phyloP scores from a whole-genome alignment of 2,113 vertebrate genomes.

The Verasper variegatus region DNA sequence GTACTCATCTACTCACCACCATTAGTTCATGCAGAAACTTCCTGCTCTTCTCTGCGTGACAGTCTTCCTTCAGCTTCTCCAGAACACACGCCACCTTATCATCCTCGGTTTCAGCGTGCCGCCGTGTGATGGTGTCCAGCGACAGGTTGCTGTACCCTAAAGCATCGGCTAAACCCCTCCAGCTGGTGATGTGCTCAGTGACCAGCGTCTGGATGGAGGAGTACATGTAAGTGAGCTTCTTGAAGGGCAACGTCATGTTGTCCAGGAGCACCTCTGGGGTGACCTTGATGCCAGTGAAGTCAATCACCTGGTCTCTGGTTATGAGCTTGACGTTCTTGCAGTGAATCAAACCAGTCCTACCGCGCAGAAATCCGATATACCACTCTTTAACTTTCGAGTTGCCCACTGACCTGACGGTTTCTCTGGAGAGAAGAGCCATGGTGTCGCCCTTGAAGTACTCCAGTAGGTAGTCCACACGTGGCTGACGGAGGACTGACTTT shows the following conservation, averaged over 20 bases:
- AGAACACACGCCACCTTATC: slow-evolving; percentile 91
- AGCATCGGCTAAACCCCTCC: slow-evolving; percentile 89
- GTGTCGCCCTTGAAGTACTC: slow-evolving; percentile 98
- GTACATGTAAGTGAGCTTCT: slow-evolving; percentile 95
- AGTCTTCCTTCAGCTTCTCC: slow-evolving; percentile 96
- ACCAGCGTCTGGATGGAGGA: slow-evolving; percentile 90
- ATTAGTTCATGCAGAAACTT: slow-evolving; percentile 94
- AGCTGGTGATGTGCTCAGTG: slow-evolving; percentile 88
- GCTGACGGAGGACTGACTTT: slow-evolving; percentile 92
- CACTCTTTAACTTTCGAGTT: slow-evolving; percentile 95
- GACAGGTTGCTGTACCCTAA: slow-evolving; percentile 87
- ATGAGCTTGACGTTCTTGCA: slow-evolving; percentile 95
- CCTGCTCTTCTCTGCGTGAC: slow-evolving; percentile 86
- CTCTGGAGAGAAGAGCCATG: slow-evolving; percentile 89
- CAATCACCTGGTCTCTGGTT: slow-evolving; percentile 89
- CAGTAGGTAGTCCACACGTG: slow-evolving; percentile 90
- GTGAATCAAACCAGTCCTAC: slow-evolving; percentile 90
- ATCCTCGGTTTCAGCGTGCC: slow-evolving; percentile 83
- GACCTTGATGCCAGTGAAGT: slow-evolving; percentile 82
- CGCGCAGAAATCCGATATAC: slow-evolving; percentile 92
- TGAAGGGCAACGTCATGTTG: slow-evolving; percentile 90
- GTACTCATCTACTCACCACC: slow-evolving; percentile 83
- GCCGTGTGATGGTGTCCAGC: slow-evolving; percentile 81
- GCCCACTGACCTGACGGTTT: slow-evolving; percentile 90
- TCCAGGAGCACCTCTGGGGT: slow-evolving; percentile 87